A percentile compares a stretch with the other conserved stretches of the same genome.
phyloP scores from a whole-genome alignment of 2,888 invertebrate genomes.

The Pristionchus japonicus region DNA sequence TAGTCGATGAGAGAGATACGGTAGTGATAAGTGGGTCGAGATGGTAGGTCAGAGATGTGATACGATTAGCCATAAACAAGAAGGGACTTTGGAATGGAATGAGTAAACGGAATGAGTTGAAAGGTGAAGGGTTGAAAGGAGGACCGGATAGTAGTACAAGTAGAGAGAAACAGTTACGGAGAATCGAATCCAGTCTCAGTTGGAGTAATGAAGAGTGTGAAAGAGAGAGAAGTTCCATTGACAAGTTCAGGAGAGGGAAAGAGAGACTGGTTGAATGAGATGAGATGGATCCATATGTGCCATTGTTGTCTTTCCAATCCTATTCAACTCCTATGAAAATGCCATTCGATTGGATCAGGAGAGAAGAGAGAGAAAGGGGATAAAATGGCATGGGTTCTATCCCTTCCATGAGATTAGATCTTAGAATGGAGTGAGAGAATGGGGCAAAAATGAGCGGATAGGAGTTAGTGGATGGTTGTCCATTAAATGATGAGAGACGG shows the following conservation, averaged over 20 bases:
- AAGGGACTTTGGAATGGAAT: background rate
- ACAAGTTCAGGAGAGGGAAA: background rate
- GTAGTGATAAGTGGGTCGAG: background rate
- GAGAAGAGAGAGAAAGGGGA: background rate
- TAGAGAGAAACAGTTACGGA: conserved; percentile 7
- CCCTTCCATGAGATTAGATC: background rate
- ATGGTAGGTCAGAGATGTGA: background rate
- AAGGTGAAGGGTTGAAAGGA: background rate
- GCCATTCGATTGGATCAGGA: background rate
- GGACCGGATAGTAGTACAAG: conserved; percentile 17
- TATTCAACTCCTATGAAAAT: background rate
- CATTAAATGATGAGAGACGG: conserved; percentile 24
- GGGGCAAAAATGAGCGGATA: conserved; percentile 23
- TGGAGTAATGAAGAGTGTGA: conserved; percentile 7
- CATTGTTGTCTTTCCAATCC: background rate
- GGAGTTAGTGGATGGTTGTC: conserved; percentile 6
- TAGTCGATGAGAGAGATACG: background rate
- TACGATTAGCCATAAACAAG: background rate
- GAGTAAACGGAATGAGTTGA: background rate
- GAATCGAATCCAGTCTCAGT: conserved; percentile 5
- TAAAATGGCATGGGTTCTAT: conserved; percentile 11
- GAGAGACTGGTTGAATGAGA: background rate
- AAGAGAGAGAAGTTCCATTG: conserved; percentile 4
- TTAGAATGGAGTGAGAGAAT: conserved; percentile 17
- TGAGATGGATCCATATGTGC: background rate